Conservation (phyloP, 1,140 invertebrate genomes). For the Campoletis sonorensis region DNA sequence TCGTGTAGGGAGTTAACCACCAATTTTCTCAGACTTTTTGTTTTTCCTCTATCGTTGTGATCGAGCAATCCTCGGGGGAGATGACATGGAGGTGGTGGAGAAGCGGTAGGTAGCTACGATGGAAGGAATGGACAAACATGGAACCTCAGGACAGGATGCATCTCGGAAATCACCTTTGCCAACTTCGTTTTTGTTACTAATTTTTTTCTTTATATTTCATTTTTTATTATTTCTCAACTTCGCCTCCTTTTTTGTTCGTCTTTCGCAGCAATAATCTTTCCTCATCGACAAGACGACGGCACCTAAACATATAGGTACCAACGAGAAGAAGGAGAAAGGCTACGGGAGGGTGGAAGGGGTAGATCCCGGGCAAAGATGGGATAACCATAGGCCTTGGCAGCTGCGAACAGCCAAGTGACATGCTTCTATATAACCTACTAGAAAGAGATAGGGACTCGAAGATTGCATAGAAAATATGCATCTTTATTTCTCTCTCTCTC, state of each 20-base stretch:
- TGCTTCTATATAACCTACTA: slow-evolving; percentile 54
- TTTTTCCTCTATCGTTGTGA: no score
- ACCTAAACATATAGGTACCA: not conserved
- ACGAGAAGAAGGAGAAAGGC: slow-evolving; percentile 8
- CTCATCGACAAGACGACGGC: slow-evolving; percentile 25
- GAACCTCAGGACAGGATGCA: slow-evolving; percentile 5
- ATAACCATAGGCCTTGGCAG: slow-evolving; percentile 64
- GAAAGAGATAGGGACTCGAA: slow-evolving; percentile 48
- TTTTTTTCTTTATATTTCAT: slow-evolving; percentile 7
- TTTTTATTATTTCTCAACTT: not conserved
- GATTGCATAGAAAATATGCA: slow-evolving; percentile 51
- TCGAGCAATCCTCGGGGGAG: not conserved
- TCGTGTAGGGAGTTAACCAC: no score
- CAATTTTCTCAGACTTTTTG: no score
- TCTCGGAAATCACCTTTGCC: slow-evolving; percentile 18
- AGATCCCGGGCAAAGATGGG: slow-evolving; percentile 56
- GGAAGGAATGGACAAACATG: not conserved
- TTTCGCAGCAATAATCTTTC: slow-evolving; percentile 26
- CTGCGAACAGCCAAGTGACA: slow-evolving; percentile 64
- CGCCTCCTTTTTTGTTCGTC: not conserved
- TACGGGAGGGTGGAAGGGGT: not conserved
- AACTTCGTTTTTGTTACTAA: not conserved
- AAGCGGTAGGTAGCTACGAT: no score
- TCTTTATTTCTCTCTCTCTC: not conserved
- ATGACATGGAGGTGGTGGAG: not conserved